A percentile compares a stretch with the other conserved stretches of the same genome.
phyloP scores from a whole-genome alignment of 2,113 vertebrate species.

The Lethenteron reissneri region DNA sequence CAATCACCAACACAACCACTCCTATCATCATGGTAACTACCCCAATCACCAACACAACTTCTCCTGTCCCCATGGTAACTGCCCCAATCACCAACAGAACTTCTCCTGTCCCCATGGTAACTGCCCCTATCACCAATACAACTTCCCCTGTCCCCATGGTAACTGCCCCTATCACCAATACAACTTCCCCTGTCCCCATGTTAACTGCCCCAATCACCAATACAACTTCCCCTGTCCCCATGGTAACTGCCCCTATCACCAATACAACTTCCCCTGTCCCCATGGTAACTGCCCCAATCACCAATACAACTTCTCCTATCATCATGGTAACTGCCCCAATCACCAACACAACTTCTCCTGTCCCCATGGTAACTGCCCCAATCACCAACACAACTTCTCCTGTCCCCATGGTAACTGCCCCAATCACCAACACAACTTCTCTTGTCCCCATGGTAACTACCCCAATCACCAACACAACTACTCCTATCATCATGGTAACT shows the following conservation, averaged over 20 bases:
- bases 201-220: not conserved
- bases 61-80: not conserved
- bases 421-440: not conserved
- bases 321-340: not conserved
- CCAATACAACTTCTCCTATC: not conserved
- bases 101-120: not conserved
- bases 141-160: not conserved
- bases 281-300: not conserved
- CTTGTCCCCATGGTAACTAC: not conserved
- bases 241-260: not conserved
- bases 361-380: not conserved
- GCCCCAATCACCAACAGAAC: not conserved
- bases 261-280: not conserved
- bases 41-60: not conserved
- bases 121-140: not conserved
- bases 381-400: not conserved
- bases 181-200: not conserved
- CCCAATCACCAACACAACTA: not conserved
- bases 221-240: not conserved
- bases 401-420: not conserved
- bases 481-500: not conserved
- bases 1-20: not conserved
- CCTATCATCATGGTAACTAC: not conserved
- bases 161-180: not conserved
- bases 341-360: not conserved